Evolutionary conservation across 2,113 vertebrate species (phyloP).

Genomic region (Benitochromis conjunctus): DNA sequence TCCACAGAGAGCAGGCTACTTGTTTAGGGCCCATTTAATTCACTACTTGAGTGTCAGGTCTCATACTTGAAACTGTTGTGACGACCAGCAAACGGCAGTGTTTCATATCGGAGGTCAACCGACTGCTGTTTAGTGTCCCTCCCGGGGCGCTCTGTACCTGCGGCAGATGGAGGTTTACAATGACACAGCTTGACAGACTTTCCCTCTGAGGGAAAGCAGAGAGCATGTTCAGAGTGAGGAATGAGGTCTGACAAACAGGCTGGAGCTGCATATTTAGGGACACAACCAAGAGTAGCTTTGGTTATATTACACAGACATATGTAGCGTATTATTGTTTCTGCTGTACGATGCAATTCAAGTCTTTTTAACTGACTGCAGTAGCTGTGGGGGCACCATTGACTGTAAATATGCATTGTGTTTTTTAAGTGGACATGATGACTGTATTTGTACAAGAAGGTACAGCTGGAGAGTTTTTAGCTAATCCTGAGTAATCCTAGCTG

Average conservation of each 20-base stretch:
- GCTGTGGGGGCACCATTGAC: background rate
- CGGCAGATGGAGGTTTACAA: background rate
- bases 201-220: background rate
- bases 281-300: background rate
- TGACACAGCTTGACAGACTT: background rate
- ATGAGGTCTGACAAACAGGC: background rate
- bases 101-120: background rate
- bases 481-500: too few relatives aligned
- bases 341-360: background rate
- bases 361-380: background rate
- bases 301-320: background rate
- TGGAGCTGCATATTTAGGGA: background rate
- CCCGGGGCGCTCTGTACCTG: background rate
- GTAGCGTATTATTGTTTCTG: background rate
- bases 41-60: background rate
- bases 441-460: background rate
- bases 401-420: fast-evolving
- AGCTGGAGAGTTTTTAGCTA: background rate
- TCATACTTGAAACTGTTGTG: background rate
- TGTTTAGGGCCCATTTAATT: constrained; percentile 9
- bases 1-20: constrained; percentile 1
- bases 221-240: background rate
- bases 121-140: background rate
- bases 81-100: background rate
- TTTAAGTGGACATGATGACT: background rate